Conservation (phyloP, 2,888 invertebrate genomes). For the Drosophila phalerata region DNA sequence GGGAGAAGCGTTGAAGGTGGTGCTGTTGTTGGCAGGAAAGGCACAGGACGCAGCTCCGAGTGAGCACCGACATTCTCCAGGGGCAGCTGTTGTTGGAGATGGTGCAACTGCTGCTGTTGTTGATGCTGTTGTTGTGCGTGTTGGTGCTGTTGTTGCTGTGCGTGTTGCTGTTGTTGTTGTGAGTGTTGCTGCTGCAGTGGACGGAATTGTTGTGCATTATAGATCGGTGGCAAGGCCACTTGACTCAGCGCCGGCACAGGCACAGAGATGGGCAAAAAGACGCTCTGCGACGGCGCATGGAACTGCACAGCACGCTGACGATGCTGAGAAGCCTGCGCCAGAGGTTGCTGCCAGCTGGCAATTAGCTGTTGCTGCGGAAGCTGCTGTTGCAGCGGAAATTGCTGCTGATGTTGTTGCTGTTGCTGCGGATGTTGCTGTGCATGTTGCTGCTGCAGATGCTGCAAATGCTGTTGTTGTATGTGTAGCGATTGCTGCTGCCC, state of each 20-base stretch:
- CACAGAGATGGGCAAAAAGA: slow-evolving; percentile 86
- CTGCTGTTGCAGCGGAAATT: slow-evolving; percentile 37
- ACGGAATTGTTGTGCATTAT: slow-evolving; percentile 87
- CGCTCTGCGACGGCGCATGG: slow-evolving; percentile 46
- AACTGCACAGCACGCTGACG: slow-evolving; percentile 63
- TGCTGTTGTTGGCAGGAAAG: slow-evolving; percentile 45
- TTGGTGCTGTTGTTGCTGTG: not conserved
- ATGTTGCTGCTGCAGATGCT: slow-evolving; percentile 46
- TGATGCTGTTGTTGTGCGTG: slow-evolving; percentile 62
- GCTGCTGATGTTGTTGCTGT: slow-evolving; percentile 31
- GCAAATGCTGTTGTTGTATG: slow-evolving; percentile 20
- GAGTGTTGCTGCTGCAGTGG: slow-evolving; percentile 41
- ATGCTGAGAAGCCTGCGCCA: slow-evolving; percentile 61
- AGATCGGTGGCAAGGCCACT: slow-evolving; percentile 88
- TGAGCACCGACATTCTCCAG: slow-evolving; percentile 77
- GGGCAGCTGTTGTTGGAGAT: slow-evolving; percentile 71
- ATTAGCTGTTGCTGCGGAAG: slow-evolving; percentile 48
- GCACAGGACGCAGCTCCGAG: slow-evolving; percentile 78
- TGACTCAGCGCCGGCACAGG: slow-evolving; percentile 89
- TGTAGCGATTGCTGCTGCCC: slow-evolving; percentile 62
- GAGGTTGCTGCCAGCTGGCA: slow-evolving; percentile 30
- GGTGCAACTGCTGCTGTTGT: slow-evolving; percentile 84
- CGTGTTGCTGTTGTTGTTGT: not conserved
- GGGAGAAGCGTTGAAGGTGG: slow-evolving; percentile 17
- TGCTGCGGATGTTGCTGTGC: slow-evolving; percentile 55